Conservation (phyloP, 2,113 vertebrate genomes). For the Vicugna pacos region DNA sequence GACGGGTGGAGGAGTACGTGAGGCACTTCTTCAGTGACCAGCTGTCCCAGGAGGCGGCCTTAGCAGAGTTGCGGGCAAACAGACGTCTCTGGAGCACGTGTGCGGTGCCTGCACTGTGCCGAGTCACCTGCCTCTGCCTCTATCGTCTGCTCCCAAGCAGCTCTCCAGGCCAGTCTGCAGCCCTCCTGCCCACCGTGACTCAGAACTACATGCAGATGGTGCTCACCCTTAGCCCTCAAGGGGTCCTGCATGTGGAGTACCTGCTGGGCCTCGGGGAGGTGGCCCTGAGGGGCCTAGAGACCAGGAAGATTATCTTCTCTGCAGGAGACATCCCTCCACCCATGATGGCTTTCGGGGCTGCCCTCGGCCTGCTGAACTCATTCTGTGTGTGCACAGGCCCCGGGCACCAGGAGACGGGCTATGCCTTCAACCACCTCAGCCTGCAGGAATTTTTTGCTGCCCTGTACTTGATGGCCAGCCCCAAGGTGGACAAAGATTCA, state of each 20-base stretch:
- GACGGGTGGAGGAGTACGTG: conserved; percentile 89
- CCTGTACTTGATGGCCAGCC: conserved; percentile 91
- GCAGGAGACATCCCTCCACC: conserved; percentile 84
- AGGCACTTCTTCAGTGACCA: conserved; percentile 86
- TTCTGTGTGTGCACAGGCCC: conserved; percentile 86
- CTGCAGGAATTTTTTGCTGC: conserved; percentile 95
- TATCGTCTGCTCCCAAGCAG: conserved; percentile 84
- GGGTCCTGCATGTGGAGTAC: conserved; percentile 70
- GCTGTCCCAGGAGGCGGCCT: conserved; percentile 78
- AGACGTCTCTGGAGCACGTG: conserved; percentile 91
- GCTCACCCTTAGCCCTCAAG: conserved; percentile 83
- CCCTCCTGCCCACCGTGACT: conserved; percentile 90
- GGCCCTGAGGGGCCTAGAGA: conserved; percentile 90
- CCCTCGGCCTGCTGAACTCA: conserved; percentile 86
- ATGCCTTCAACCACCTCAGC: conserved; percentile 92
- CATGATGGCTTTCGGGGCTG: conserved; percentile 86
- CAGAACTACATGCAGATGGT: conserved; percentile 93
- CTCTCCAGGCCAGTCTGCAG: background rate
- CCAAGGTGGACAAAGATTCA: conserved; percentile 79
- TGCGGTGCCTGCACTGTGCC: conserved; percentile 91
- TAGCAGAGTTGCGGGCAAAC: conserved; percentile 84
- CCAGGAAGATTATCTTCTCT: conserved; percentile 89
- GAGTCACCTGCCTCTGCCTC: conserved; percentile 91
- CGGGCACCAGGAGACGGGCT: conserved; percentile 81
- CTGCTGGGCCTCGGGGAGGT: conserved; percentile 88